Conservation (phyloP, 2,888 invertebrate genomes). For the Heliconius cydno region DNA sequence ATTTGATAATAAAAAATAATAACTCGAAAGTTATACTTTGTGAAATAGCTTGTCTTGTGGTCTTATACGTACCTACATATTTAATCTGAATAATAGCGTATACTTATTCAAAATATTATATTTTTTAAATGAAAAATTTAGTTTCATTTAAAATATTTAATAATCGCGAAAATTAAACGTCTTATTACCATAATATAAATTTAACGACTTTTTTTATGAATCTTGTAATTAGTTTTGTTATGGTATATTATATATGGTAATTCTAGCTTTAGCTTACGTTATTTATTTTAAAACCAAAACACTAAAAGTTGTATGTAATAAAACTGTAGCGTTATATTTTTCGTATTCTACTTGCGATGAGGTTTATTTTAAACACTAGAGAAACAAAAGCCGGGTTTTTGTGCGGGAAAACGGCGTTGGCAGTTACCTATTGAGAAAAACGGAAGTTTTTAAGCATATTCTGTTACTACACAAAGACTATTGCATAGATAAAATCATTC, state of each 20-base stretch:
- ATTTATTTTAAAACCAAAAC: not conserved
- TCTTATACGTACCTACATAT: not conserved
- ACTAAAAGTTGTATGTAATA: not conserved
- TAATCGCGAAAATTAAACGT: too few species aligned
- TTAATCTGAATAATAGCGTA: too few species aligned
- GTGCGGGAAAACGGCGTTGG: not conserved
- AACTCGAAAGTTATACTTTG: not conserved
- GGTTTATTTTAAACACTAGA: not conserved
- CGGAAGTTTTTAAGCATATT: conserved; percentile 17
- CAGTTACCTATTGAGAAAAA: not conserved
- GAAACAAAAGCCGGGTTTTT: not conserved
- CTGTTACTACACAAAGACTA: not conserved
- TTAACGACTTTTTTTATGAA: not conserved
- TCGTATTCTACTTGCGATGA: not conserved
- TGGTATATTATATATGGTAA: not conserved
- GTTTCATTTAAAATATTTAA: too few species aligned
- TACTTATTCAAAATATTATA: not conserved
- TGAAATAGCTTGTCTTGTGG: not conserved
- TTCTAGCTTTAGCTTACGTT: not conserved
- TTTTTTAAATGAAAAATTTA: not conserved
- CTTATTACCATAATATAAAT: not conserved
- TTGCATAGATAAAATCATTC: not conserved
- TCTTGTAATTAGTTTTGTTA: not conserved
- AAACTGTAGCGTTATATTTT: not conserved
- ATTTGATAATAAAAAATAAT: not conserved